These are phyloP conservation scores for Gryllus longicercus DNA, from an alignment of 2,888 invertebrate species.

Conservation along the genomic window DNA sequence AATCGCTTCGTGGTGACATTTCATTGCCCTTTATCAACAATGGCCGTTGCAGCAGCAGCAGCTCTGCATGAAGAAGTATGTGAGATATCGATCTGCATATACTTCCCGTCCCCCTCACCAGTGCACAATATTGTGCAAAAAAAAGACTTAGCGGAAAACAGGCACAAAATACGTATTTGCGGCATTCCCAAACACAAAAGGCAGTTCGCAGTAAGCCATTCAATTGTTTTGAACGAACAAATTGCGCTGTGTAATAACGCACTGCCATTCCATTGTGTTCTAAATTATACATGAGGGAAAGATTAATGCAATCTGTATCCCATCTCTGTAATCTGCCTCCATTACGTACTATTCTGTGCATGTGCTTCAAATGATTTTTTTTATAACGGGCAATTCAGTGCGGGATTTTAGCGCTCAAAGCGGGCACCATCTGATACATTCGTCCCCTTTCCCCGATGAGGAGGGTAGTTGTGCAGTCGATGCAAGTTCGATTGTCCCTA, in stretches of 20 bases:
- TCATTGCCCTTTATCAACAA: too few relatives aligned
- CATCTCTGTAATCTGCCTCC: constrained; percentile 17
- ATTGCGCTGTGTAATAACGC: constrained; percentile 17
- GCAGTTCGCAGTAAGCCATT: constrained; percentile 17
- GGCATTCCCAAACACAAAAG: not conserved
- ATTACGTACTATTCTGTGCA: constrained; percentile 8
- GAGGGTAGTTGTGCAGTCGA: not conserved
- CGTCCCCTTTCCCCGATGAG: not conserved
- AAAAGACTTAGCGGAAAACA: too few relatives aligned
- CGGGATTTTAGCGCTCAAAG: constrained; percentile 6
- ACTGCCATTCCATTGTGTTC: constrained; percentile 17
- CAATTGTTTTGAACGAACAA: constrained; percentile 17
- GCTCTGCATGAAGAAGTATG: too few relatives aligned
- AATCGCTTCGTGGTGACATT: too few relatives aligned
- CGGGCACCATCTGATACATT: not conserved
- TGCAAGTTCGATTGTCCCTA: not conserved
- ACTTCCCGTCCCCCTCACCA: too few relatives aligned
- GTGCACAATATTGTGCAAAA: too few relatives aligned
- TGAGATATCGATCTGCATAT: too few relatives aligned
- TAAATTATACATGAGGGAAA: constrained; percentile 17
- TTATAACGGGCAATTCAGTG: not conserved
- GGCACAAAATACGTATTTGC: not conserved
- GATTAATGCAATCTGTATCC: constrained; percentile 17
- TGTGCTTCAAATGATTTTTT: constrained; percentile 7
- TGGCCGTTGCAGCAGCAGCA: too few relatives aligned